Evolutionary conservation across 2,113 vertebrate species (phyloP), one percentile per base, ranked within the genome.

Genomic region (Protobothrops flavoviridis): DNA sequence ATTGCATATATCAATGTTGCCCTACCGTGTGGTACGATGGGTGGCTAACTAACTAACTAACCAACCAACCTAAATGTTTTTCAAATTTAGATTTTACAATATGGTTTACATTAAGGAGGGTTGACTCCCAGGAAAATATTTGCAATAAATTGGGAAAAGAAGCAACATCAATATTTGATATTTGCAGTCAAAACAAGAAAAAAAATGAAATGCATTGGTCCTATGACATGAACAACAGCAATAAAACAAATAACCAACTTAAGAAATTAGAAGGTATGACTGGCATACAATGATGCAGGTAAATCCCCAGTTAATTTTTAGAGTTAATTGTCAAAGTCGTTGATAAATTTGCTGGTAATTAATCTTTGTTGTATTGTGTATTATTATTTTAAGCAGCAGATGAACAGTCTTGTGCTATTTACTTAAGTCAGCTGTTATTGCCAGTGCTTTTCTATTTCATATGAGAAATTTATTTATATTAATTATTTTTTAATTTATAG

Each of bases 191-290:
- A 96, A 92, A 81, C 13, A 94, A 90, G 43, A 92, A 93, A 55
- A 95, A 96, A 92, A 93, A 95, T 91, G 96, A 91, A 92, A 93
- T 88, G 87, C 15, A 93, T 95, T 93, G 95, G 96, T 96, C 96
- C 91, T 95, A 87, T 93, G 88, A 92, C 92, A 95, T 81, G 91
- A 89, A 92, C 87, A 95, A 94, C 92, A 93, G 52, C 93, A 95
- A 95, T 95, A 53, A 96, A 95, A 96, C 39, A 87, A 92, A 96
- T 90, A 93, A 91, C 90, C 91, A 93, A 94, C 95, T 95, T 87
- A 91, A 93, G 61, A 55, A 89, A 85, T 91, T 90, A 45, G 87
- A 92, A 95, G 88, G 94, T 88, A 91, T 1, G 93, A 74, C 29
- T 93, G 57, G 88, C 94, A 88, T 90, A 95, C 50, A 91, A 13